Percentiles rank a stretch among this genome's conserved stretches.
Conservation (phyloP, 1,140 invertebrate species). For the Hydropsyche tenuis region DNA sequence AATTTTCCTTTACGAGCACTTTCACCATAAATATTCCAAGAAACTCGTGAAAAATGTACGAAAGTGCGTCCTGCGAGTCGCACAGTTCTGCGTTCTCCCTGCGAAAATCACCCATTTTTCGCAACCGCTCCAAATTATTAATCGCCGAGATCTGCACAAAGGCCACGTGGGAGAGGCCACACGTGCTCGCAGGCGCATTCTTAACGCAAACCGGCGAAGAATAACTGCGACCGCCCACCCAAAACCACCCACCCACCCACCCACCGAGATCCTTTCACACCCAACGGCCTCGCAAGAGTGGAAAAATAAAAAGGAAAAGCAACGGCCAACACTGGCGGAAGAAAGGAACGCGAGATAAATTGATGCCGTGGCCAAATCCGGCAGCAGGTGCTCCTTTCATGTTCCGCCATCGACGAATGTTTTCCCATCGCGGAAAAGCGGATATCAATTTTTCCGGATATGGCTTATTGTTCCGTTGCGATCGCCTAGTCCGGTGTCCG, state of each 20-base stretch:
- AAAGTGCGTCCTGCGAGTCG: neutral
- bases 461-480: conserved; percentile 47
- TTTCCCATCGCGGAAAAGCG: conserved; percentile 40
- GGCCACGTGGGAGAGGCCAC: conserved; percentile 41
- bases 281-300: neutral
- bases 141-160: conserved; percentile 38
- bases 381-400: conserved; percentile 48
- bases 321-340: neutral
- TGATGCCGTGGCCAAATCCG: conserved; percentile 20
- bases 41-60: neutral
- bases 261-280: neutral
- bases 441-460: conserved; percentile 49
- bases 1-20: too few species aligned
- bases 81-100: neutral
- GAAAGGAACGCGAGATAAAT: conserved; percentile 42
- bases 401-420: conserved; percentile 42
- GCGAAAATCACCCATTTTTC: conserved; percentile 21
- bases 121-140: conserved; percentile 15
- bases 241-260: neutral
- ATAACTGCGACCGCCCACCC: conserved; percentile 34
- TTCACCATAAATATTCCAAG: too few species aligned
- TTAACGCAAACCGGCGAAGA: conserved; percentile 44
- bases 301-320: too few species aligned
- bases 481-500: conserved; percentile 34
- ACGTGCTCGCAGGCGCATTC: conserved; percentile 34